These are phyloP conservation scores for Miichthys miiuy DNA, from an alignment of 2,797 vertebrate species.

Conservation along the genomic window DNA sequence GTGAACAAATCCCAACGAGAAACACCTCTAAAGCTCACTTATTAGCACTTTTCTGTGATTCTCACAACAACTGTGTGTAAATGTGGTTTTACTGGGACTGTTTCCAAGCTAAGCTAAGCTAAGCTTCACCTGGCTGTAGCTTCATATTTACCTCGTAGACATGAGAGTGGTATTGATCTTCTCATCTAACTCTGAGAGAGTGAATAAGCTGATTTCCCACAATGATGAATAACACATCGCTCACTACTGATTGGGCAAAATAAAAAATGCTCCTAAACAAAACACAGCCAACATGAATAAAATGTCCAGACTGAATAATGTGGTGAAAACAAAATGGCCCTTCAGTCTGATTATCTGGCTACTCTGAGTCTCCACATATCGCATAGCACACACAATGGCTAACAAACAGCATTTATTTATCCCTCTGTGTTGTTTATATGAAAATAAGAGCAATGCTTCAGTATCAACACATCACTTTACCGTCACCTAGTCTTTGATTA, in stretches of 20 bases:
- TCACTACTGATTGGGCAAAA: background rate
- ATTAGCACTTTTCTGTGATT: too few species aligned
- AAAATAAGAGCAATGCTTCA: slow-evolving; percentile 37
- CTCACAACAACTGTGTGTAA: too few species aligned
- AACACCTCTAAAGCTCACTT: too few species aligned
- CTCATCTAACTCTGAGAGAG: background rate
- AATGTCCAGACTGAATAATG: slow-evolving; percentile 13
- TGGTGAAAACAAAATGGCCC: slow-evolving; percentile 7
- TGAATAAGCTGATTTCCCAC: background rate
- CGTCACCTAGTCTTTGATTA: slow-evolving; percentile 62
- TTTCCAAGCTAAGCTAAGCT: too few species aligned
- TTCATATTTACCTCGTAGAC: too few species aligned
- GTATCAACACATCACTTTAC: slow-evolving; percentile 31
- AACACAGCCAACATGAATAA: slow-evolving; percentile 4
- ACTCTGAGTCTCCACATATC: background rate
- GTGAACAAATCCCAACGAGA: too few species aligned
- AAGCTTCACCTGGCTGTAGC: too few species aligned
- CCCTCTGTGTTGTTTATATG: slow-evolving; percentile 33
- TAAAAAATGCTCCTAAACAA: background rate
- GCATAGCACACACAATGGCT: background rate
- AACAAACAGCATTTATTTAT: slow-evolving; percentile 20
- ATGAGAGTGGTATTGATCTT: background rate
- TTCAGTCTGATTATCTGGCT: slow-evolving; percentile 19
- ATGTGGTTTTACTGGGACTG: too few species aligned
- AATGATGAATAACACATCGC: too few species aligned